Base-by-base conservation (phyloP, 1,140 invertebrate species). In the Camponotus floridanus region DNA sequence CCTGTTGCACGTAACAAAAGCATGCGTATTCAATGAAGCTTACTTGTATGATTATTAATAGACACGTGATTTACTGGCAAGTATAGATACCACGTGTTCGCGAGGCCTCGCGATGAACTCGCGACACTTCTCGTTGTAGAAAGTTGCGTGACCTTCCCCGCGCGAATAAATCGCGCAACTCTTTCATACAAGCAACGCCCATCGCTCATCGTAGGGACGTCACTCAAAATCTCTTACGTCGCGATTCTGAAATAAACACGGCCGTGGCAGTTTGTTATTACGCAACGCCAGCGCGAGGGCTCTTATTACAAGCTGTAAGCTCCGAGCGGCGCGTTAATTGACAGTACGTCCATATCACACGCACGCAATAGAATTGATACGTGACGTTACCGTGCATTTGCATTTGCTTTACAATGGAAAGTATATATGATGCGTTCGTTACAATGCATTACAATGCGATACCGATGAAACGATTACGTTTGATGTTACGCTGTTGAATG, bases 121-220 rank as follows among this genome's bases (percentile, higher is more conserved):
- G 15, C 64, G 51, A 81, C 42, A n/a, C 9, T 26, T 26, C 26
- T 5, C 48, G 42, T 2, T 18, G 55, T 74, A 74, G 79, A 83
- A 83, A 83, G 79, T 73, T 31, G n/a, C 42, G 21, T 18, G 55
- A 61, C 67, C 68, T 74, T 74, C 55, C 26, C 68, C 79, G 9
- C 13, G 39, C 79, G 39, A 71, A 26, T 51, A 51, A 51, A 15
- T 81, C 67, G 15, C 67, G 59, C 36, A 73, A 48, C 39, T 83
- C 68, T 39, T 6, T n/a, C 48, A 70, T 55, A 83, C 79, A 26
- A 83, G 48, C 55, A 81, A 83, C 55, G 26, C 51, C 51, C 55
- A 45, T 73, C 79, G 26, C 31, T 83, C 79, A 83, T 59, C 48
- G 21, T 36, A 48, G 79, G 39, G 55, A 83, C 68, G 79, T 83